Percentiles rank a stretch among this genome's conserved stretches.
Conservation (phyloP, 2,888 invertebrate species). For the Podotricha telesiphe region DNA sequence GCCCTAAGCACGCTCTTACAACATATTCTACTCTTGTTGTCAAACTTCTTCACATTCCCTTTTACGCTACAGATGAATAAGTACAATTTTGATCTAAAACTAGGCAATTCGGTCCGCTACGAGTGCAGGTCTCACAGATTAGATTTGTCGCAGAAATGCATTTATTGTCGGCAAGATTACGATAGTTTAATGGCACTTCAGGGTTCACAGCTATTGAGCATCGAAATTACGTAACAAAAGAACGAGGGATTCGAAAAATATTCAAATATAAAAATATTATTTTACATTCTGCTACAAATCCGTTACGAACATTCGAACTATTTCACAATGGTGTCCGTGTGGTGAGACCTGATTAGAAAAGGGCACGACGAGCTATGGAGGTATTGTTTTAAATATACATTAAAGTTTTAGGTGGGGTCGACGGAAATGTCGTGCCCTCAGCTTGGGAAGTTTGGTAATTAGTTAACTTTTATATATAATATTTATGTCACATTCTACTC, state of each 20-base stretch:
- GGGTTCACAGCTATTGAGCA: neutral
- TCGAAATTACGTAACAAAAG: neutral
- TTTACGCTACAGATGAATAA: constrained; percentile 77
- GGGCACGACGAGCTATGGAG: constrained; percentile 18
- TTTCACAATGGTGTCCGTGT: neutral
- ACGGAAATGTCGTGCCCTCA: constrained; percentile 26
- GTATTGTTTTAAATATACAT: constrained; percentile 2
- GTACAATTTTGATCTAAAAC: constrained; percentile 77
- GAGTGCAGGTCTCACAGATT: constrained; percentile 49
- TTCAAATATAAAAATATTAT: constrained; percentile 21
- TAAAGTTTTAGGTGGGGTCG: constrained; percentile 24
- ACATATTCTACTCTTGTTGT: constrained; percentile 59
- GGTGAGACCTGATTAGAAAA: constrained; percentile 11
- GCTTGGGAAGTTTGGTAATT: constrained; percentile 22
- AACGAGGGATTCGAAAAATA: constrained; percentile 4
- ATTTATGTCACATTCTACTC: constrained; percentile 13
- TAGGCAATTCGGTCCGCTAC: constrained; percentile 75
- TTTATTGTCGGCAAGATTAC: constrained; percentile 26
- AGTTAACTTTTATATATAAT: constrained; percentile 11
- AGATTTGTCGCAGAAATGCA: constrained; percentile 11
- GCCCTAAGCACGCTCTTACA: constrained; percentile 53
- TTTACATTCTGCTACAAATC: constrained; percentile 17
- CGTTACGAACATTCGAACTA: neutral
- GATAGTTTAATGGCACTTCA: constrained; percentile 21
- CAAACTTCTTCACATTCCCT: constrained; percentile 70